Evolutionary conservation across 2,888 invertebrate genomes (phyloP), one percentile per base, ranked within the genome.

Genomic region (Isoperla grammatica): DNA sequence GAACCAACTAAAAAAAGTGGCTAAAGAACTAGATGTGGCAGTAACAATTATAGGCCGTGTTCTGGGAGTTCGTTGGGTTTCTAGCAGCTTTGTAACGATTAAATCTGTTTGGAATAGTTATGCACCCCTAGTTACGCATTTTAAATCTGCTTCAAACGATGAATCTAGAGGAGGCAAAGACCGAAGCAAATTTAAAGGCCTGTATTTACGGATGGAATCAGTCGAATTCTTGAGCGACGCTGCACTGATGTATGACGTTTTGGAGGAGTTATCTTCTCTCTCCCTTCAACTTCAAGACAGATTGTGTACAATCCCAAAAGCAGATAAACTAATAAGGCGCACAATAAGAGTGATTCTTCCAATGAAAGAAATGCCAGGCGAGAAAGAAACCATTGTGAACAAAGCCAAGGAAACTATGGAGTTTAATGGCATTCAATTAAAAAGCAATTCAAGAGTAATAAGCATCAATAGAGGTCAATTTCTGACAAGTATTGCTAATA

Each of bases 51-150:
- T 64, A 12, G 59, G 64, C 13, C 17, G 55, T 12, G 53, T 64
- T 42, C 55, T 64, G n/a, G 56, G 53, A 20, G 56, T 49, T 29
- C 42, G 58, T 8, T 65, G 64, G 61, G 61, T 63, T 35, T 61
- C 64, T 3, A 60, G 59, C 19, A 58, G 50, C 40, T 57, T 55
- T 20, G 39, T 49, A 11, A 45, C 61, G 40, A 53, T 64, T 23
- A 45, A 37, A 22, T 63, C 64, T 17, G 58, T 61, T 22, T 60
- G 63, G 58, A 56, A 59, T 45, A 46, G 53, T 15, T 64, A 57
- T 40, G 17, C 20, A 8, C 37, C 61, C 13, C 22, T 65, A 37
- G 12, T 37, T 40, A 39, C 12, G 12, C 55, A 55, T 13, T 55
- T 55, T 13, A 11, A 39, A 6, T 2, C 17, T n/a, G 55, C 55